phyloP scores from a whole-genome alignment of 2,888 invertebrate species.

The Drosophila fungiperda region DNA sequence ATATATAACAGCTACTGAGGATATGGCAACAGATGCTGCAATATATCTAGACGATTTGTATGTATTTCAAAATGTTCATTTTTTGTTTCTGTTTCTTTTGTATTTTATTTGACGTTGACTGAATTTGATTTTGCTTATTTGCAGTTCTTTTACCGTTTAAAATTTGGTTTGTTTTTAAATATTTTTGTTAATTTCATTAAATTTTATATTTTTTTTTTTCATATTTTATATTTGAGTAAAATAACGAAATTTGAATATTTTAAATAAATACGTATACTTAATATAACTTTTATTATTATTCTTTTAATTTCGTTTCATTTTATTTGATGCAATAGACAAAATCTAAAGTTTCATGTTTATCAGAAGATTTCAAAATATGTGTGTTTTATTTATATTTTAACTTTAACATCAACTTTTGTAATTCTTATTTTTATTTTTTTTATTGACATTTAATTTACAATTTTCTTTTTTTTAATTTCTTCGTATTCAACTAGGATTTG shows the following conservation, averaged over 20 bases:
- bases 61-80: slow-evolving; percentile 39
- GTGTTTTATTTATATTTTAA: not conserved
- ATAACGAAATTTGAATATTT: not conserved
- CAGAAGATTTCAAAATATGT: not conserved
- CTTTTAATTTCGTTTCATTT: not conserved
- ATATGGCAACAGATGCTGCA: slow-evolving; percentile 22
- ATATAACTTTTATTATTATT: not conserved
- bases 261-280: not conserved
- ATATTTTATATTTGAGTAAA: not conserved
- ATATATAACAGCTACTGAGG: not conserved
- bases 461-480: not conserved
- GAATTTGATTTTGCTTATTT: not conserved
- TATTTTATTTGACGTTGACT: slow-evolving; percentile 5
- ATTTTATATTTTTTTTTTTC: not conserved
- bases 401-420: no score
- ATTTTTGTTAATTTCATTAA: not conserved
- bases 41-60: slow-evolving; percentile 48
- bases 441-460: no score
- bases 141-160: not conserved
- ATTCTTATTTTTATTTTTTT: not conserved
- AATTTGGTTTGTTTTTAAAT: not conserved
- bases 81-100: slow-evolving; percentile 1
- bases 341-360: not conserved
- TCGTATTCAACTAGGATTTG: not conserved
- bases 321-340: not conserved